These are phyloP conservation scores for Colistium nudipinnis DNA, from an alignment of 2,113 vertebrate species.

Conservation along the genomic window DNA sequence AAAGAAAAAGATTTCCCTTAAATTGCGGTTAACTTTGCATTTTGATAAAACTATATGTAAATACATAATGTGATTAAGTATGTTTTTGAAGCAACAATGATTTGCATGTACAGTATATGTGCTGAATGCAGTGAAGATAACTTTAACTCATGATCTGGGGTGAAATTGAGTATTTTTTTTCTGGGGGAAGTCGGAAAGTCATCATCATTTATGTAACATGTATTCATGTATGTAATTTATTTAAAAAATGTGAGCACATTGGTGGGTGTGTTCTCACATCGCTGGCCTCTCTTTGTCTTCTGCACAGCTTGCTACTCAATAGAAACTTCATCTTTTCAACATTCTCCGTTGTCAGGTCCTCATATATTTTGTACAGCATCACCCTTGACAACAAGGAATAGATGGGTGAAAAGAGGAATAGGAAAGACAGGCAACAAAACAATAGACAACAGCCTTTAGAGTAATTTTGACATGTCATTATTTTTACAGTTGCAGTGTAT, in stretches of 20 bases:
- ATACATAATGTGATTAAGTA: no score
- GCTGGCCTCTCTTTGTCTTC: conserved; percentile 59
- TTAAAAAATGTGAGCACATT: no score
- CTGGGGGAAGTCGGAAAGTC: neutral
- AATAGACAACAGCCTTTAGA: neutral
- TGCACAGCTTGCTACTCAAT: conserved; percentile 23
- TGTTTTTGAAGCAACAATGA: neutral
- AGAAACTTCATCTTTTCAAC: conserved; percentile 72
- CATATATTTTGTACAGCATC: conserved; percentile 75
- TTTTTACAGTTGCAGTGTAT: neutral
- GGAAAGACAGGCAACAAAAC: neutral
- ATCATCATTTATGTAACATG: neutral
- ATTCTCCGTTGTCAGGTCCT: conserved; percentile 57
- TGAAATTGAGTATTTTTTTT: neutral
- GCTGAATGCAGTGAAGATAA: neutral
- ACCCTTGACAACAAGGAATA: conserved; percentile 61
- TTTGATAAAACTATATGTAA: neutral
- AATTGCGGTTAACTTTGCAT: neutral
- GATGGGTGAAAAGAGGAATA: neutral
- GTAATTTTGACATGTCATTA: neutral
- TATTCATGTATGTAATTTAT: no score
- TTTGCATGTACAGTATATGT: no score
- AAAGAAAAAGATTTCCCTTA: neutral
- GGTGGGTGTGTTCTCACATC: conserved; percentile 61
- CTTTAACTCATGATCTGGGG: neutral